These are phyloP conservation scores for Hoplias malabaricus DNA, from an alignment of 2,113 vertebrate species.

Conservation along the genomic window DNA sequence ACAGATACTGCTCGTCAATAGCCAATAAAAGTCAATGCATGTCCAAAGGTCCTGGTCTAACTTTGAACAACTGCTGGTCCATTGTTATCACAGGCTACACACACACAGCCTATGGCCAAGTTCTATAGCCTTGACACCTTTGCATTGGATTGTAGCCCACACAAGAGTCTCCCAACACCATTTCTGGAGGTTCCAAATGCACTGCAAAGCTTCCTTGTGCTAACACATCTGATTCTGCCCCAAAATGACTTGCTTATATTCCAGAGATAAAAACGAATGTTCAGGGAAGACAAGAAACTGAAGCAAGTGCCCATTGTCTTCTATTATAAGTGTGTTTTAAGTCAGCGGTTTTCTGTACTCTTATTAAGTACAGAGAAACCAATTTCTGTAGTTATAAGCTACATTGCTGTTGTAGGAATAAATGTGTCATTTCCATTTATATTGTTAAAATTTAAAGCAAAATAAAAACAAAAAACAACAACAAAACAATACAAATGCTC, in stretches of 20 bases:
- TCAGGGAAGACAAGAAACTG: neutral
- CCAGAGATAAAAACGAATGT: neutral
- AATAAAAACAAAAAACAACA: no score
- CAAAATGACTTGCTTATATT: neutral
- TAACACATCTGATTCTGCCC: neutral
- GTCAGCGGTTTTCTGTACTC: neutral
- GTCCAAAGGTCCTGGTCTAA: conserved; percentile 11
- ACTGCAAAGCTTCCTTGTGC: neutral
- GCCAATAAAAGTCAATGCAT: neutral
- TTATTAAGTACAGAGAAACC: neutral
- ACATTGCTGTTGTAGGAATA: no score
- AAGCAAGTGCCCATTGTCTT: neutral
- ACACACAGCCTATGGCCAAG: neutral
- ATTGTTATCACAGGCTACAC: no score
- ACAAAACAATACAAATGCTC: no score
- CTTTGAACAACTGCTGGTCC: neutral
- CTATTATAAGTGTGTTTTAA: neutral
- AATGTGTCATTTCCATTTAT: no score
- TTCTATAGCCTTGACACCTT: neutral
- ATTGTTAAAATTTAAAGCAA: no score
- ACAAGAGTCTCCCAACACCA: neutral
- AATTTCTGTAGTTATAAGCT: neutral
- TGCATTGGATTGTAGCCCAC: neutral
- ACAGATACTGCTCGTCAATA: neutral
- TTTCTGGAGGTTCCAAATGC: neutral